Evolutionary conservation across 2,888 invertebrate species (phyloP), one percentile per base, ranked within the genome.

Genomic region (Tromatobia lineatoria): DNA sequence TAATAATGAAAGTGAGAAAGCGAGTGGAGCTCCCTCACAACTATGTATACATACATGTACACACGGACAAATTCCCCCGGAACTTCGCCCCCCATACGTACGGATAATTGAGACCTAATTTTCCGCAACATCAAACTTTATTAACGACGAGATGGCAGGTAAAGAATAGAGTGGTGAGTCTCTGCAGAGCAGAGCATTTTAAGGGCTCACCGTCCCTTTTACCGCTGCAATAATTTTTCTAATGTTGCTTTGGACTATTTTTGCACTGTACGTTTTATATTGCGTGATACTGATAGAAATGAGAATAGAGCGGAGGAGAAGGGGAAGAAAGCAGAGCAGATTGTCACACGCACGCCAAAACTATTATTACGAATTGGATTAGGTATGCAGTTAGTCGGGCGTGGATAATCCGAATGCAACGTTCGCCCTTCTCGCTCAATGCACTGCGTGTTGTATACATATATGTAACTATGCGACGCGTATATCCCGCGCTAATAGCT

Each of bases 91-190:
- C 73, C 64, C 50, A 25, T 79, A 80, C 57, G 74, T 75, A 84
- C 82, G 85, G 84, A 87, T 88, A 90, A 91, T 90, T 92, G 91
- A 90, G 90, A 91, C 90, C 91, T 93, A 92, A 92, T 93, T 93
- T 93, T 92, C 91, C 92, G 92, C 91, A 87, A 91, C 91, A 92
- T 93, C 90, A 90, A 90, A 86, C 91, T 90, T 92, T 92, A 92
- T 92, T 92, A 92, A 93, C 91, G 91, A 87, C 87, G 85, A 88
- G 87, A 83, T 87, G 88, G 83, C 87, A 88, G 86, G 87, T 87
- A 82, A 86, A 87, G 87, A 88, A 88, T 84, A 57, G 84, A 80
- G 80, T 80, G 13, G 42, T 38, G 57, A 45, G 29, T 54, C 18
- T 52, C 47, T 15, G 6, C 38, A 42, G 4, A 47, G 34, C 25